Evolutionary conservation across 1,140 invertebrate species (phyloP), one percentile per base, ranked within the genome.

Genomic region (Macrobrachium nipponense): DNA sequence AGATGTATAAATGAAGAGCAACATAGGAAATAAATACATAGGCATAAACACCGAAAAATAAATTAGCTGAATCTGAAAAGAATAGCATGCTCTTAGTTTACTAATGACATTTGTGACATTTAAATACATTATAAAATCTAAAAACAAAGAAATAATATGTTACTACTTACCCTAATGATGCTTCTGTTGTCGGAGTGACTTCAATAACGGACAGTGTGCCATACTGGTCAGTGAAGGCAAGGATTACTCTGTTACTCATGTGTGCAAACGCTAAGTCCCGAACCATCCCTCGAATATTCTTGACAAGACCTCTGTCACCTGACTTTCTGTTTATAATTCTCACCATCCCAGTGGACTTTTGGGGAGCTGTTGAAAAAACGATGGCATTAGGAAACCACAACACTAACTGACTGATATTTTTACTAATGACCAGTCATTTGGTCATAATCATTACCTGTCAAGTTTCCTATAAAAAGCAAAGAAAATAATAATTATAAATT

Each of bases 191-290:
- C 20, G 90, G 89, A 89, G 94, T 94, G 87, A 98, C 95, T 88
- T 95, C 94, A 91, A 98, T 94, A 77, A 98, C 94, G 91, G 94
- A 96, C 70, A 96, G 93, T 91, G 94, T 95, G 60, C 96, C 96
- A 81, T 93, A 93, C 90, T 95, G 94, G 92, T 99, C 97, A 62
- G 98, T 95, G 89, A 94, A 96, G 2, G 95, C 97, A 17, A 98
- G 91, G 80, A 98, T 93, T 27, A 96, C 94, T 90, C 95, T 94
- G 78, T 93, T 92, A 43, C 93, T 92, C 43, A 95, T 94, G 90
- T 96, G 95, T 20, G 97, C 96, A 93, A 99, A 98, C 12, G 96
- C 94, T 27, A 98, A 91, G 91, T 99, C 97, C 90, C 96, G 94
- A 59, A 98, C 95, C 90, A 95, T 92, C 44, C 96, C 96, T 78